Conservation (phyloP, 2,797 vertebrate species). For the Spatula clypeata region DNA sequence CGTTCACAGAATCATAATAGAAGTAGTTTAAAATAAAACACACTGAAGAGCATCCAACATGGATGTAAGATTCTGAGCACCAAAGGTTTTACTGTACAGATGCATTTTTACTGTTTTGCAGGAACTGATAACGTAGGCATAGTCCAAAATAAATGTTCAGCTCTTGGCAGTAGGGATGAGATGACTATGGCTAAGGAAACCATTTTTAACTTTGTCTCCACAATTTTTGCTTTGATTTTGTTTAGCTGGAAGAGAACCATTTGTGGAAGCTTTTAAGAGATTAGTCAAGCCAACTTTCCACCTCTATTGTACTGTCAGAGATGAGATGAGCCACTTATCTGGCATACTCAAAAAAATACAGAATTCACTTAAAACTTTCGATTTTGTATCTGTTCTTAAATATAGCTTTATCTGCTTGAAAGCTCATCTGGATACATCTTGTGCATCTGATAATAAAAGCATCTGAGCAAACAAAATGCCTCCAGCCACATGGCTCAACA, state of each 20-base stretch:
- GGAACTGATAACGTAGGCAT: not conserved
- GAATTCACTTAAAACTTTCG: not conserved
- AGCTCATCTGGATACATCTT: not conserved
- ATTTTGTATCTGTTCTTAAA: not conserved
- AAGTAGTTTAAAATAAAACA: not conserved
- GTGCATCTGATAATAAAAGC: not conserved
- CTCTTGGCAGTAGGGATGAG: not conserved
- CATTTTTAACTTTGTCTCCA: not conserved
- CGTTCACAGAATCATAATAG: not conserved
- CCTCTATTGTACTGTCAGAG: not conserved
- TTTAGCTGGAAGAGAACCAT: not conserved
- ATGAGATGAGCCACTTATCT: not conserved
- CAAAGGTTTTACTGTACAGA: not conserved
- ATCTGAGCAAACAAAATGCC: constrained; percentile 9
- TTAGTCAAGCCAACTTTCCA: not conserved
- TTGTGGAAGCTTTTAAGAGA: not conserved
- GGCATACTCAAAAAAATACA: not conserved
- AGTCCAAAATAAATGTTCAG: not conserved
- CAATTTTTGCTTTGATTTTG: not conserved
- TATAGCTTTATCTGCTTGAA: not conserved
- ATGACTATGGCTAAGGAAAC: not conserved
- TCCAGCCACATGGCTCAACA: not conserved
- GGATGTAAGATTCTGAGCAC: not conserved
- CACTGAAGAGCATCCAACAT: not conserved
- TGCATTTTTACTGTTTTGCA: not conserved